A percentile compares a stretch with the other conserved stretches of the same genome.
Evolutionary conservation across 2,113 vertebrate genomes (phyloP).

Genomic region (Sarotherodon lohbergeri): DNA sequence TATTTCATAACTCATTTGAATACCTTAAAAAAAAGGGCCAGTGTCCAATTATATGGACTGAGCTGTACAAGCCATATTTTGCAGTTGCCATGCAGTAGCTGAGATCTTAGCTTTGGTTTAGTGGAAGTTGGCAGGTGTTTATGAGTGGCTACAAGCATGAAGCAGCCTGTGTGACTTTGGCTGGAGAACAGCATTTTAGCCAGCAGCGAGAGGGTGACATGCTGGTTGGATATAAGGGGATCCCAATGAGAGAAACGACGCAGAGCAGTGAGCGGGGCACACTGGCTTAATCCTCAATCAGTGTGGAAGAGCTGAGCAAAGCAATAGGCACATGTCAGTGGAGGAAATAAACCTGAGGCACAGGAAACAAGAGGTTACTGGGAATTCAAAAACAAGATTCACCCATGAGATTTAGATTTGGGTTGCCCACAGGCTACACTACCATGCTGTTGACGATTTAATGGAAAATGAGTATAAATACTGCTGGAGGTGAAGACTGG

Average conservation of each 20-base stretch:
- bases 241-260: background rate
- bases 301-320: background rate
- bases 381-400: background rate
- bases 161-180: background rate
- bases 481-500: background rate
- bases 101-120: background rate
- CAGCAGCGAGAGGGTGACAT: background rate
- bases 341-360: background rate
- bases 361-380: background rate
- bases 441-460: background rate
- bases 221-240: background rate
- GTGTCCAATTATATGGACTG: background rate
- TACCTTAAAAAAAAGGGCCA: background rate
- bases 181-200: background rate
- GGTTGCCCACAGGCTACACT: background rate
- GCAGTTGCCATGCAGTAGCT: background rate
- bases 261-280: background rate
- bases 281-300: background rate
- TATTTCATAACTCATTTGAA: background rate
- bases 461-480: background rate
- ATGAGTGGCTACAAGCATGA: background rate
- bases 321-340: background rate
- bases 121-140: background rate
- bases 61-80: background rate
- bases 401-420: background rate